These are phyloP conservation scores for Tachysurus vachellii DNA, from an alignment of 2,113 vertebrate species.

Conservation along the genomic window DNA sequence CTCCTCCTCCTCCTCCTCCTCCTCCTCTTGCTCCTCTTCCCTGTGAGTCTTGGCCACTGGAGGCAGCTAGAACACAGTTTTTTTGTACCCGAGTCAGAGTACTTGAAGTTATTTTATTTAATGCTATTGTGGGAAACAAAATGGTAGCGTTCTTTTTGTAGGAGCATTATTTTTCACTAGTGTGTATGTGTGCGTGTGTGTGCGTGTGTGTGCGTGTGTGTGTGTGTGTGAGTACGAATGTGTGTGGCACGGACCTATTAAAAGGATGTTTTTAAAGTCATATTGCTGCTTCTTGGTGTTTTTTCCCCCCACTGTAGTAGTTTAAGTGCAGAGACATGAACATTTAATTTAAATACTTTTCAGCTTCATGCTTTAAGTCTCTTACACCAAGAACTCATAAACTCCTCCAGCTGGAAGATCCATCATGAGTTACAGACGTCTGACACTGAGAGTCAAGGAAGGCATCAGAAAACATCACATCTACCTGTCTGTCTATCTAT, in stretches of 20 bases:
- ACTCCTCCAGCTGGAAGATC: neutral
- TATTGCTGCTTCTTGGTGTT: conserved; percentile 54
- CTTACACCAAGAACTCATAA: neutral
- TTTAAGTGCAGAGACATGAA: neutral
- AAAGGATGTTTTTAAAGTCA: conserved; percentile 98
- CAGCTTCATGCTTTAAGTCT: neutral
- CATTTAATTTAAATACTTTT: neutral
- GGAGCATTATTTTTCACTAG: conserved; percentile 99
- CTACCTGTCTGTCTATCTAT: neutral
- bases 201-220: conserved; percentile 15
- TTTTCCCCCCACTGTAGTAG: neutral
- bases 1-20: neutral
- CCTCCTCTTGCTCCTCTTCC: neutral
- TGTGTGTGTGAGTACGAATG: conserved; percentile 70
- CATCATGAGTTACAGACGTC: too few relatives aligned
- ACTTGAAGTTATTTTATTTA: conserved; percentile 99
- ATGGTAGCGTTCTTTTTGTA: conserved; percentile 98
- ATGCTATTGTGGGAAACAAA: conserved; percentile 96
- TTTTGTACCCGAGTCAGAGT: conserved; percentile 99
- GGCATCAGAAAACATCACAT: neutral
- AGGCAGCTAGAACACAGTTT: conserved; percentile 91
- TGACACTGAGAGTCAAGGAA: neutral
- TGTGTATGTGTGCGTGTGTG: conserved; percentile 65
- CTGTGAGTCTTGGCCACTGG: conserved; percentile 95
- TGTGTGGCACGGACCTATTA: conserved; percentile 99